These are phyloP conservation scores for Coracopsis vasa DNA, from an alignment of 2,113 vertebrate genomes.

Conservation along the genomic window DNA sequence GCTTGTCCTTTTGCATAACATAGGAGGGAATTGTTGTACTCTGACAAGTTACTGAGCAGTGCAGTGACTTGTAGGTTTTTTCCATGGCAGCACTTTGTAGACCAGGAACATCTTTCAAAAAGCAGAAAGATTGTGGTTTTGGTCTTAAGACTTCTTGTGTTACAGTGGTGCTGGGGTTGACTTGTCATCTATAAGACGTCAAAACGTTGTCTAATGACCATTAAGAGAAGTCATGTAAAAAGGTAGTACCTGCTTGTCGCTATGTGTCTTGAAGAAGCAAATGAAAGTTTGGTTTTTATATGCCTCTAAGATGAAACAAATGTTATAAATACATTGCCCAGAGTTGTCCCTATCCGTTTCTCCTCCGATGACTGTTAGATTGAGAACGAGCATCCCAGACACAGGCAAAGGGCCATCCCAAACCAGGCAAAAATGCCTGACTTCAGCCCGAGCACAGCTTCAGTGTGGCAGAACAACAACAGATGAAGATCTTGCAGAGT, in stretches of 20 bases:
- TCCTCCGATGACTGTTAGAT: background rate
- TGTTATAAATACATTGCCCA: background rate
- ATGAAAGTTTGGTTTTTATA: background rate
- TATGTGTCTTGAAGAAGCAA: background rate
- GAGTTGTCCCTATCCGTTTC: background rate
- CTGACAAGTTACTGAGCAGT: background rate
- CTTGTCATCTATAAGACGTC: background rate
- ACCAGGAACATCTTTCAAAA: background rate
- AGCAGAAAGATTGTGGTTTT: background rate
- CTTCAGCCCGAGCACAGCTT: background rate
- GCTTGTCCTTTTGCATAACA: background rate
- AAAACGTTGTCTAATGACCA: background rate
- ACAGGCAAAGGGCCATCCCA: background rate
- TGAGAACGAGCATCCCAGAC: background rate
- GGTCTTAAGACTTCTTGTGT: background rate
- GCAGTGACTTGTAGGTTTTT: background rate
- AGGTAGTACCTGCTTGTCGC: background rate
- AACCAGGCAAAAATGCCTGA: background rate
- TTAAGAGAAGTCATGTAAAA: background rate
- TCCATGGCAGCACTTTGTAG: background rate
- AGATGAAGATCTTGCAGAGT: background rate
- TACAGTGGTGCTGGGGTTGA: background rate
- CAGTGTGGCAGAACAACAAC: background rate
- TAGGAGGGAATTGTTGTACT: background rate
- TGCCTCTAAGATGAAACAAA: background rate